Conservation (phyloP, 1,140 invertebrate genomes). For the Chelonus insularis region DNA sequence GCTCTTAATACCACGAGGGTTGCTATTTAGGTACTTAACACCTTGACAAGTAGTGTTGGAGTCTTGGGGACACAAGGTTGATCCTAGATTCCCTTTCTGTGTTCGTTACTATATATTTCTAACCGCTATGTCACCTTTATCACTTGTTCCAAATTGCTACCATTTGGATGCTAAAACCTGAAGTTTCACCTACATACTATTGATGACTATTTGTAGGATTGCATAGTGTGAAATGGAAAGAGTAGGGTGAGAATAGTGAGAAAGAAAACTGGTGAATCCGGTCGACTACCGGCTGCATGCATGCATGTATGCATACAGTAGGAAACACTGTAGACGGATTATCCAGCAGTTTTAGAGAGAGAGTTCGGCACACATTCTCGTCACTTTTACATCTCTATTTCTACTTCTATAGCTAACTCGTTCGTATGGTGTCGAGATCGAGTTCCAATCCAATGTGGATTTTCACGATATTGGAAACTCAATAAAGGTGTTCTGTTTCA, state of each 20-base stretch:
- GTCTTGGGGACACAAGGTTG: not conserved
- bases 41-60: conserved; percentile 34
- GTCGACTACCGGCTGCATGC: conserved; percentile 32
- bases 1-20: conserved; percentile 38
- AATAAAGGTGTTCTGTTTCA: not conserved
- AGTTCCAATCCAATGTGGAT: conserved; percentile 9
- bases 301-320: conserved; percentile 40
- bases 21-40: conserved; percentile 59
- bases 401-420: not conserved
- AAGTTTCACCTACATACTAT: conserved; percentile 49
- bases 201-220: conserved; percentile 55
- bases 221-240: not conserved
- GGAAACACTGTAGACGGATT: conserved; percentile 52
- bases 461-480: conserved; percentile 9
- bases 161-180: conserved; percentile 58
- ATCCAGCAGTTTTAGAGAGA: conserved; percentile 43
- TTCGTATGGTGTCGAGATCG: conserved; percentile 3
- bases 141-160: conserved; percentile 56
- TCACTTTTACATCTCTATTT: not conserved
- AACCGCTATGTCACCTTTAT: conserved; percentile 55
- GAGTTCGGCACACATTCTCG: conserved; percentile 6
- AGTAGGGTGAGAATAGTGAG: conserved; percentile 7
- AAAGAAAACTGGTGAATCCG: conserved; percentile 18
- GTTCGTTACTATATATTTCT: too few species aligned
- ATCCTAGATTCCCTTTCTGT: too few species aligned